phyloP scores from a whole-genome alignment of 2,113 vertebrate species.

The Eublepharis macularius region DNA sequence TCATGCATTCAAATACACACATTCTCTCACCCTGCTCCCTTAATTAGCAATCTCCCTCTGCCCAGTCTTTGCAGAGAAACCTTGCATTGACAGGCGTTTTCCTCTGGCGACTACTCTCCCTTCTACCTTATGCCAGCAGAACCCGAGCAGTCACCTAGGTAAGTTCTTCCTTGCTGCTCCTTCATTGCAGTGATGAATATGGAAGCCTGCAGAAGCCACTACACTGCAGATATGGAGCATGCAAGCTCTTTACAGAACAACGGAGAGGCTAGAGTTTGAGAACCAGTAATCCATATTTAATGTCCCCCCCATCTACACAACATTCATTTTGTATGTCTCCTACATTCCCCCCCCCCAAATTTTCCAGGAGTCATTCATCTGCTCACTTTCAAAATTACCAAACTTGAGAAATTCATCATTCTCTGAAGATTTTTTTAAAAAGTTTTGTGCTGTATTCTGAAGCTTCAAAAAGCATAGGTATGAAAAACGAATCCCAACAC shows the following conservation, averaged over 20 bases:
- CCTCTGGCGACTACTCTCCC: not conserved
- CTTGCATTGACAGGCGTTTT: slow-evolving; percentile 15
- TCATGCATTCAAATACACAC: not conserved
- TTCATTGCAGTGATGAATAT: not conserved
- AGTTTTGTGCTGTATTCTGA: slow-evolving; percentile 27
- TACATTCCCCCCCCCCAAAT: no score
- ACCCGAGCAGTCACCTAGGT: slow-evolving; percentile 13
- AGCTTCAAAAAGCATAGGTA: slow-evolving; percentile 47
- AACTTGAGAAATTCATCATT: not conserved
- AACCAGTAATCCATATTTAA: slow-evolving; percentile 5
- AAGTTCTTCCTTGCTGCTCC: not conserved
- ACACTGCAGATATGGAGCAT: not conserved
- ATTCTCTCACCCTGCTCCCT: not conserved
- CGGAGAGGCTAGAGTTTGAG: not conserved
- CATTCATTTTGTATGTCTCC: slow-evolving; percentile 7
- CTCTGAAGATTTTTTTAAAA: slow-evolving; percentile 10
- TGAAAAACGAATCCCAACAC: slow-evolving; percentile 42
- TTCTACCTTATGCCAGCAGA: slow-evolving; percentile 10
- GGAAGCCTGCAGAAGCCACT: not conserved
- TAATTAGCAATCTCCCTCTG: not conserved
- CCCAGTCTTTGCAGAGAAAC: slow-evolving; percentile 18
- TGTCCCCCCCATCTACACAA: not conserved
- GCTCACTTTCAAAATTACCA: slow-evolving; percentile 12
- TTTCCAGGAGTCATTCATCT: slow-evolving; percentile 15
- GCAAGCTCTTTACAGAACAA: not conserved